Percentiles rank a stretch among this genome's conserved stretches.
Conservation (phyloP, 37 sponge, comb jelly and placozoan genomes). For the Tethya wilhelma region DNA sequence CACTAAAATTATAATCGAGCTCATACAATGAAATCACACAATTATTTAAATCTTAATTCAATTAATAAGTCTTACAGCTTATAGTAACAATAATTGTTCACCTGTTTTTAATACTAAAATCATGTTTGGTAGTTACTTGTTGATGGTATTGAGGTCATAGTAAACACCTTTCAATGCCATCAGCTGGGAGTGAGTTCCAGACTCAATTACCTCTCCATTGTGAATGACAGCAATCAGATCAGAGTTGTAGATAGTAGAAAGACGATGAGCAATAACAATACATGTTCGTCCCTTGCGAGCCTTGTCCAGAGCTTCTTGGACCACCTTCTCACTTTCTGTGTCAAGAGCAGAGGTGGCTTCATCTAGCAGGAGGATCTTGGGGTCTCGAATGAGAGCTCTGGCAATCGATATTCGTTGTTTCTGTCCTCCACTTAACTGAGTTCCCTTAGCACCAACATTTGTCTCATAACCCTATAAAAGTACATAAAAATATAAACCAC, state of each 20-base stretch:
- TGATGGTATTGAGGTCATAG: no score
- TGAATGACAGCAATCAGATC: slow-evolving; percentile 79
- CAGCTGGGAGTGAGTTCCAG: slow-evolving; percentile 62
- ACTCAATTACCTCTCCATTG: slow-evolving; percentile 63
- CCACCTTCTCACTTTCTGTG: slow-evolving; percentile 83
- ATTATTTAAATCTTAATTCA: no score
- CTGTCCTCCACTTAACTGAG: slow-evolving; percentile 80
- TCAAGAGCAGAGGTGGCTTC: slow-evolving; percentile 87
- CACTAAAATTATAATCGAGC: no score
- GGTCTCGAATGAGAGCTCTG: slow-evolving; percentile 74
- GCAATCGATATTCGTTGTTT: slow-evolving; percentile 83
- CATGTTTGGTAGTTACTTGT: no score
- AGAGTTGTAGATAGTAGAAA: slow-evolving; percentile 84
- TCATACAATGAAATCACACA: no score
- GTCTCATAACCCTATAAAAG: slow-evolving; percentile 67
- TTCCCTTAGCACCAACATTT: slow-evolving; percentile 60
- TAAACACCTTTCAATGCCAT: no score
- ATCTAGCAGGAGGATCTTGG: slow-evolving; percentile 80
- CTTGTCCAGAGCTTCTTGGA: slow-evolving; percentile 83
- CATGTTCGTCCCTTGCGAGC: slow-evolving; percentile 81
- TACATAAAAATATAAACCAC: no score
- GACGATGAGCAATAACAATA: slow-evolving; percentile 86
- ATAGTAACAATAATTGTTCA: no score
- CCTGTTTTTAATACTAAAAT: no score
- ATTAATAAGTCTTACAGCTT: no score